Conservation (phyloP, 2,888 invertebrate genomes). For the Cylloceria caligata region DNA sequence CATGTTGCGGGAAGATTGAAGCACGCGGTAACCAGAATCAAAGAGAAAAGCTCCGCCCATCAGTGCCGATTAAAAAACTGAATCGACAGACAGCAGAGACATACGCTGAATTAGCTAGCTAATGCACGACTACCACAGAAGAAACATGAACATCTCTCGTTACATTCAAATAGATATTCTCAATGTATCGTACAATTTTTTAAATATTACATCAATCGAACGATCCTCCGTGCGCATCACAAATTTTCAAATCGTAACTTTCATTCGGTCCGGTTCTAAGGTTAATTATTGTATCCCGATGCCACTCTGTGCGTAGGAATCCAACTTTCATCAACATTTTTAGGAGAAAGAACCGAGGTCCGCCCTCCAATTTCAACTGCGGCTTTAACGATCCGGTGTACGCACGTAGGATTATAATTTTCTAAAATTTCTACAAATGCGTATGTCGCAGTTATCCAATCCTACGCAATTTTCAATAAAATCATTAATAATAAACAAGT, state of each 20-base stretch:
- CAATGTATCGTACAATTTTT: neutral
- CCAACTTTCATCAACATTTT: too few species aligned
- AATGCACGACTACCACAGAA: conserved; percentile 73
- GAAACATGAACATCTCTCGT: neutral
- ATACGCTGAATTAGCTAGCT: conserved; percentile 76
- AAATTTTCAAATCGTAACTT: too few species aligned
- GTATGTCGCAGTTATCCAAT: too few species aligned
- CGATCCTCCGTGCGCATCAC: too few species aligned
- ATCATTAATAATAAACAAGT: neutral
- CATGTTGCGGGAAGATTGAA: conserved; percentile 73
- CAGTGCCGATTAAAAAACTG: conserved; percentile 80
- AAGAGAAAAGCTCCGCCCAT: conserved; percentile 81
- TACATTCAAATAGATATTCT: conserved; percentile 50
- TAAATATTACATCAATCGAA: neutral
- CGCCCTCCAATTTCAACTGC: too few species aligned
- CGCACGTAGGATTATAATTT: too few species aligned
- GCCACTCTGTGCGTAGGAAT: too few species aligned
- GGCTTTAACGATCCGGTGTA: too few species aligned
- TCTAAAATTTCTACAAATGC: too few species aligned
- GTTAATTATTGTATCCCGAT: too few species aligned
- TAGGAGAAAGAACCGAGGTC: too few species aligned
- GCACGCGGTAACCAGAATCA: conserved; percentile 79
- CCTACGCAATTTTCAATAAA: neutral
- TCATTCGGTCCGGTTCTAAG: too few species aligned
- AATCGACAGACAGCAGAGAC: conserved; percentile 78